phyloP scores from a whole-genome alignment of 2,113 vertebrate genomes.

The Dromiciops gliroides region DNA sequence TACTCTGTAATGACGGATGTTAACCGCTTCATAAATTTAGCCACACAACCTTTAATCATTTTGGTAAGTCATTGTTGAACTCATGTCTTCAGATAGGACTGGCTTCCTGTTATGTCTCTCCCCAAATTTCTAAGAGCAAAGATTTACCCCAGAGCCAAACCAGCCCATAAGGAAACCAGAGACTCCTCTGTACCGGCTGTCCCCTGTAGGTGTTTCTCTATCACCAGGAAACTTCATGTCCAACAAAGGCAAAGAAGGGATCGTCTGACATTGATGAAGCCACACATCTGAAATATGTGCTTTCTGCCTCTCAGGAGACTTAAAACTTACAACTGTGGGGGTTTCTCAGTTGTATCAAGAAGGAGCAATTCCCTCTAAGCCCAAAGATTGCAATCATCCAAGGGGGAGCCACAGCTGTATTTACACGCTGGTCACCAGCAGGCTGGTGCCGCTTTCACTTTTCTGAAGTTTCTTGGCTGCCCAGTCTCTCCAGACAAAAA shows the following conservation, averaged over 20 bases:
- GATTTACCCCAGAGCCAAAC: conserved; percentile 49
- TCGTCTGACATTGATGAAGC: conserved; percentile 72
- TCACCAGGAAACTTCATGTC: conserved; percentile 69
- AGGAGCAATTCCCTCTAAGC: conserved; percentile 59
- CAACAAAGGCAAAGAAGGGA: conserved; percentile 68
- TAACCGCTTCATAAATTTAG: conserved; percentile 63
- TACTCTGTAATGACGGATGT: conserved; percentile 53
- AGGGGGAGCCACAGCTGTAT: conserved; percentile 69
- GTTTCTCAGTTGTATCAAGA: conserved; percentile 70
- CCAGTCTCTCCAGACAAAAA: conserved; percentile 82
- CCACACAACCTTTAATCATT: conserved; percentile 26
- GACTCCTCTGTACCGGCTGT: conserved; percentile 36
- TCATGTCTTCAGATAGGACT: conserved; percentile 56
- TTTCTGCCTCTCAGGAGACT: conserved; percentile 72
- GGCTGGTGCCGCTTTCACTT: conserved; percentile 63
- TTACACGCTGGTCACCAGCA: conserved; percentile 66
- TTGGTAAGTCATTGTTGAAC: conserved; percentile 65
- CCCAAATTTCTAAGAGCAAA: conserved; percentile 45
- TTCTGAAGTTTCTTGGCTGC: conserved; percentile 72
- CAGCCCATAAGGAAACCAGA: conserved; percentile 4
- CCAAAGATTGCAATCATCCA: conserved; percentile 42
- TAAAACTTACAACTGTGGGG: conserved; percentile 73
- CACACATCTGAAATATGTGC: conserved; percentile 52
- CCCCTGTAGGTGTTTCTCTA: conserved; percentile 49
- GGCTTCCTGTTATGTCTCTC: conserved; percentile 44